Evolutionary conservation across 92 coral and sea anemone species (phyloP).

Genomic region (Meandrina meandrites): DNA sequence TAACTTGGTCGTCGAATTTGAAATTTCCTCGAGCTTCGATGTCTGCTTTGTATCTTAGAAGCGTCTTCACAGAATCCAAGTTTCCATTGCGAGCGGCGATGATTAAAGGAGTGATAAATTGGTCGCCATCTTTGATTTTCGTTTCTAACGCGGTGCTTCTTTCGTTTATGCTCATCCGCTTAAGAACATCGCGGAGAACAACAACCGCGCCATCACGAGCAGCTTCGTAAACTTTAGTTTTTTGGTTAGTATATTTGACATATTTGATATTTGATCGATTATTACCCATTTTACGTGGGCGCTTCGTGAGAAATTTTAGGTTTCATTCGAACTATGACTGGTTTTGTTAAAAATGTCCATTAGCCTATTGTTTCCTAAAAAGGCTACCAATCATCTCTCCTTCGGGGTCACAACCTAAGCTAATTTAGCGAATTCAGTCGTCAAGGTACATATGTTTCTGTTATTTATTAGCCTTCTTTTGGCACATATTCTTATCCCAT

Average conservation of each 20-base stretch:
- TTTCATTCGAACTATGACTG: background rate
- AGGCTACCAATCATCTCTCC: too few relatives aligned
- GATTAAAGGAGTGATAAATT: slow-evolving; percentile 58
- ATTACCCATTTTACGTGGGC: background rate
- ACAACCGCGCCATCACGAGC: slow-evolving; percentile 56
- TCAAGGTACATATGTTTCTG: too few relatives aligned
- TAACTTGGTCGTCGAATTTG: slow-evolving; percentile 52
- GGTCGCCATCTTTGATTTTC: slow-evolving; percentile 56
- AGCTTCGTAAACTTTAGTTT: slow-evolving; percentile 34
- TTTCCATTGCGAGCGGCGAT: slow-evolving; percentile 69
- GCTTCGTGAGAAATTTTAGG: background rate
- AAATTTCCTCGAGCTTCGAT: slow-evolving; percentile 65
- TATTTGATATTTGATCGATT: background rate
- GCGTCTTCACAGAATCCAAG: slow-evolving; percentile 50
- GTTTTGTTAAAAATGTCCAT: too few relatives aligned
- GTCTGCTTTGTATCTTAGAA: slow-evolving; percentile 60
- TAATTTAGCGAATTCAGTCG: too few relatives aligned
- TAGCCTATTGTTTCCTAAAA: too few relatives aligned
- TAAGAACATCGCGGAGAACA: slow-evolving; percentile 39
- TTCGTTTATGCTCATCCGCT: slow-evolving; percentile 32
- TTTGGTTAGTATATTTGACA: background rate
- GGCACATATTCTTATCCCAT: too few relatives aligned
- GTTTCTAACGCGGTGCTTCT: slow-evolving; percentile 25
- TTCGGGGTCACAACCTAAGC: too few relatives aligned
- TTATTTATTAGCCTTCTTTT: too few relatives aligned